Percentiles rank a stretch among this genome's conserved stretches.
phyloP scores from a whole-genome alignment of 2,797 vertebrate species.

The Danio tinwini region DNA sequence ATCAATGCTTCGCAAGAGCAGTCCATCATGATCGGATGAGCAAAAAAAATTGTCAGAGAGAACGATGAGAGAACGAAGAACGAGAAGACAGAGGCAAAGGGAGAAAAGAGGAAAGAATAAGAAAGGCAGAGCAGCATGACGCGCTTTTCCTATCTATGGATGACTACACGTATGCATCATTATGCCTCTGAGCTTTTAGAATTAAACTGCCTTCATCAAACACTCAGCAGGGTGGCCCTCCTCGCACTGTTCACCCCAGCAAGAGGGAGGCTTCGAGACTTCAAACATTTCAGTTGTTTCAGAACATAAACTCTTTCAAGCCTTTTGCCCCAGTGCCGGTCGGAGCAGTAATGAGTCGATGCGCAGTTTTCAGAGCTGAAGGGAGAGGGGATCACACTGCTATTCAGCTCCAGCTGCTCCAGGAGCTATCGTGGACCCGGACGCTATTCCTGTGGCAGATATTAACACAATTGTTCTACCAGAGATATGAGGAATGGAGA shows the following conservation, averaged over 20 bases:
- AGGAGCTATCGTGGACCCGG: conserved; percentile 7
- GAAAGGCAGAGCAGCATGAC: conserved; percentile 41
- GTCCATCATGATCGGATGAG: conserved; percentile 20
- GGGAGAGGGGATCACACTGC: conserved; percentile 28
- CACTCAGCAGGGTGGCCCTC: conserved; percentile 49
- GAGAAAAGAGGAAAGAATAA: conserved; percentile 3
- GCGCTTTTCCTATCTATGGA: conserved; percentile 21
- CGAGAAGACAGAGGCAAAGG: conserved; percentile 41
- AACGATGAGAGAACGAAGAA: conserved; percentile 16
- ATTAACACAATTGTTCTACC: neutral
- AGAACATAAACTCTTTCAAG: conserved; percentile 49
- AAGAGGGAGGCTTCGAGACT: conserved; percentile 47
- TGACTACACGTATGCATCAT: conserved; percentile 48
- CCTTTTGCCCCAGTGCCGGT: conserved; percentile 39
- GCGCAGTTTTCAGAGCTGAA: conserved; percentile 17
- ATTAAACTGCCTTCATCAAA: conserved; percentile 53
- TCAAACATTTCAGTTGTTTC: conserved; percentile 52
- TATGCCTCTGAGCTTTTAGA: conserved; percentile 51
- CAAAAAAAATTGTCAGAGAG: neutral
- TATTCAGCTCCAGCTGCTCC: conserved; percentile 31
- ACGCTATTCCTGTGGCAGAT: conserved; percentile 13
- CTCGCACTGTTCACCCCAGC: conserved; percentile 35
- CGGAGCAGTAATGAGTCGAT: conserved; percentile 41
- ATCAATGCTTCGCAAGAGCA: conserved; percentile 13
- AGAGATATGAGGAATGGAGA: neutral